Evolutionary conservation across 37 sponge, comb jelly and placozoan species (phyloP).

Genomic region (Spongia lamella): DNA sequence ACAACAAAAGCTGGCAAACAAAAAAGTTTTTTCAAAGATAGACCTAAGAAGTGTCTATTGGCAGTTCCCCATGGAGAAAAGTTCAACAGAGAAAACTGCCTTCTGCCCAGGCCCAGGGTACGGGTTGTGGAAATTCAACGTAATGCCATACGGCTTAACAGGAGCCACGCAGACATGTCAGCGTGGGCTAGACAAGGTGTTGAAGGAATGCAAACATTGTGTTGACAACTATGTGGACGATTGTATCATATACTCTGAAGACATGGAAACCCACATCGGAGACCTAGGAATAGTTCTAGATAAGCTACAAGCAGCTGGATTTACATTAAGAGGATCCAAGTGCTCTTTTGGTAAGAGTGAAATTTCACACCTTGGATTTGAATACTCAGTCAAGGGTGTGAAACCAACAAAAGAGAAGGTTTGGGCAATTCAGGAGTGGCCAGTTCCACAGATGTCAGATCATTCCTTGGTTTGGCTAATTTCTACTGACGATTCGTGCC

Average conservation of each 20-base stretch:
- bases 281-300: background rate
- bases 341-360: too few species aligned
- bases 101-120: slow-evolving; percentile 13
- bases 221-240: too few species aligned
- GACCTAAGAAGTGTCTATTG: slow-evolving; percentile 2
- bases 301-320: background rate
- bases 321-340: slow-evolving; percentile 3
- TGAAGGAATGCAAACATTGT: slow-evolving; percentile 9
- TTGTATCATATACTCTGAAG: slow-evolving; percentile 5
- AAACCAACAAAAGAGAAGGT: too few species aligned
- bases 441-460: too few species aligned
- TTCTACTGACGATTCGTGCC: too few species aligned
- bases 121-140: slow-evolving; percentile 3
- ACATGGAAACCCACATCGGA: slow-evolving; percentile 7
- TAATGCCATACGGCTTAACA: slow-evolving; percentile 14
- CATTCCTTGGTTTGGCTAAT: too few species aligned
- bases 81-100: slow-evolving; percentile 1
- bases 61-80: slow-evolving; percentile 2
- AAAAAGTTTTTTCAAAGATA: too few species aligned
- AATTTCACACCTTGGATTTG: too few species aligned
- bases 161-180: too few species aligned
- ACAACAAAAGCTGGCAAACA: too few species aligned
- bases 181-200: background rate
- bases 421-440: too few species aligned
- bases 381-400: too few species aligned